Percentiles rank a stretch among this genome's conserved stretches.
Evolutionary conservation across 2,797 vertebrate genomes (phyloP).

Genomic region (Chaenodraco wilsoni): DNA sequence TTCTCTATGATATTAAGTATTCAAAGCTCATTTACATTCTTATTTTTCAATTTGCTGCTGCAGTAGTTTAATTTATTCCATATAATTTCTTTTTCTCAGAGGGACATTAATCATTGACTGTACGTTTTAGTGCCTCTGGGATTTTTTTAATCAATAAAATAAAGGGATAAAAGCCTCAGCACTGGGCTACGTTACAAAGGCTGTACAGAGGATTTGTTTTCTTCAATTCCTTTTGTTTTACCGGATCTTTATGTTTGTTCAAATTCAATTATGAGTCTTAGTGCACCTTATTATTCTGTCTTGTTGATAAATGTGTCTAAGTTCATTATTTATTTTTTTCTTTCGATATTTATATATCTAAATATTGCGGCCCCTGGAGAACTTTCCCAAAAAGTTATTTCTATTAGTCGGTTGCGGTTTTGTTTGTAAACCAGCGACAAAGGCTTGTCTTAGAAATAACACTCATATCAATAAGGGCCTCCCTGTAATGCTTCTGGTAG

Average conservation of each 20-base stretch:
- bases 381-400: slow-evolving; percentile 75
- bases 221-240: slow-evolving; percentile 56
- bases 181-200: slow-evolving; percentile 61
- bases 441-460: slow-evolving; percentile 70
- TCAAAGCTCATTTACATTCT: slow-evolving; percentile 99
- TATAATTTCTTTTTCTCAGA: slow-evolving; percentile 99
- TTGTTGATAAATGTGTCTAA: slow-evolving; percentile 53
- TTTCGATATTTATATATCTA: slow-evolving; percentile 38
- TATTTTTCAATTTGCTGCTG: slow-evolving; percentile 99
- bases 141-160: slow-evolving; percentile 92
- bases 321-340: slow-evolving; percentile 36
- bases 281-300: slow-evolving; percentile 58
- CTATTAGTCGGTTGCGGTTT: slow-evolving; percentile 63
- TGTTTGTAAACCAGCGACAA: slow-evolving; percentile 72
- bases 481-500: slow-evolving; percentile 82
- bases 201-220: slow-evolving; percentile 56
- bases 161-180: slow-evolving; percentile 83
- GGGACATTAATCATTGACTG: slow-evolving; percentile 99
- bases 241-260: slow-evolving; percentile 64
- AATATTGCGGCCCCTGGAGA: slow-evolving; percentile 42
- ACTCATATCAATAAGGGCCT: slow-evolving; percentile 75
- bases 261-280: slow-evolving; percentile 68
- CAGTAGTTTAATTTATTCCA: slow-evolving; percentile 99
- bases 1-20: slow-evolving; percentile 99
- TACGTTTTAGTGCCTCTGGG: slow-evolving; percentile 99